These are phyloP conservation scores for Harpegnathos saltator DNA, from an alignment of 1,140 invertebrate species.

Conservation along the genomic window DNA sequence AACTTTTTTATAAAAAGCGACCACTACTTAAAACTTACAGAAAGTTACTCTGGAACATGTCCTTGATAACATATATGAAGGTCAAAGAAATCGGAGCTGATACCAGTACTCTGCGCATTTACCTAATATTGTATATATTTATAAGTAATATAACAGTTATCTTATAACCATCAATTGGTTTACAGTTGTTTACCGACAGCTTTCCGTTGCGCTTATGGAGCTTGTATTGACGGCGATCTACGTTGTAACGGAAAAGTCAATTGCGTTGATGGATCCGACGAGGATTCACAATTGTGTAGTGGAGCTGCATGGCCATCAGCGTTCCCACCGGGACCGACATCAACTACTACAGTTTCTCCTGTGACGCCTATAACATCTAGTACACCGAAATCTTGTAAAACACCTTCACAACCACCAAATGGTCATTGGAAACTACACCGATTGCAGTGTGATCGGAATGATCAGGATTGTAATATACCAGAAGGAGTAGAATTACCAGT, in stretches of 20 bases:
- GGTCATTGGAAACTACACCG: constrained; percentile 77
- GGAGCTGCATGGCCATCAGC: not conserved
- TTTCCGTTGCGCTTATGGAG: constrained; percentile 88
- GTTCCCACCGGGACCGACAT: not conserved
- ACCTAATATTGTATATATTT: too few species aligned
- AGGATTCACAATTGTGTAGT: constrained; percentile 79
- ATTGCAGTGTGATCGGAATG: constrained; percentile 74
- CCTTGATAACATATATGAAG: too few species aligned
- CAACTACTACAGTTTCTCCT: constrained; percentile 1
- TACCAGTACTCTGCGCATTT: too few species aligned
- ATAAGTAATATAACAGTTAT: too few species aligned
- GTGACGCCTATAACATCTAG: not conserved
- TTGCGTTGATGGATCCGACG: constrained; percentile 91
- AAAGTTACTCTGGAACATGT: too few species aligned
- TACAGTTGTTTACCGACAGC: constrained; percentile 81
- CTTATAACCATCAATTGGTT: constrained; percentile 10
- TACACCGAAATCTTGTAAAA: constrained; percentile 64
- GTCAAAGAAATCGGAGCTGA: too few species aligned
- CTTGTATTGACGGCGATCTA: constrained; percentile 86
- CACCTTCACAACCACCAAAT: constrained; percentile 77
- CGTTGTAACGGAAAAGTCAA: constrained; percentile 87
- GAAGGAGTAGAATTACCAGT: constrained; percentile 61
- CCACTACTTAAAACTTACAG: too few species aligned
- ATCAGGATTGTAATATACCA: constrained; percentile 66
- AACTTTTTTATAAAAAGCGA: too few species aligned